A percentile compares a stretch with the other conserved stretches of the same genome.
These are phyloP conservation scores for Scarus forsteni DNA, from an alignment of 2,797 vertebrate genomes.

Conservation along the genomic window DNA sequence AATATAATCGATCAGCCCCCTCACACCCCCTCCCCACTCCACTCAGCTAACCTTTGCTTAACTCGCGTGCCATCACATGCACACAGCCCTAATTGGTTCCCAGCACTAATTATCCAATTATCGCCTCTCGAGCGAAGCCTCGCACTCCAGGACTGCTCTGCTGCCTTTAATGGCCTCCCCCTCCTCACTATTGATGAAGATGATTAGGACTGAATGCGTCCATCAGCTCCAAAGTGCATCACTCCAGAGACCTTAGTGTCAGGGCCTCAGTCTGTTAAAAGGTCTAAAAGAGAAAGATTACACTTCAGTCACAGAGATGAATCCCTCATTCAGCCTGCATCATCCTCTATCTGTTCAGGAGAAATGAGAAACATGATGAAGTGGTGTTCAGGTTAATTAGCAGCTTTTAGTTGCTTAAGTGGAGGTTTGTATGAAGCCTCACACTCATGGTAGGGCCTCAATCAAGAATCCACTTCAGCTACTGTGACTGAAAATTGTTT, in stretches of 20 bases:
- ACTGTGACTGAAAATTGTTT: neutral
- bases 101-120: constrained; percentile 85
- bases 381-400: constrained; percentile 61
- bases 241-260: constrained; percentile 53
- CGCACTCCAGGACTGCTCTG: constrained; percentile 51
- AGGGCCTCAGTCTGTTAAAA: constrained; percentile 3
- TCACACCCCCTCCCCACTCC: constrained; percentile 5
- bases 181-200: constrained; percentile 66
- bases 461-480: neutral
- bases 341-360: constrained; percentile 24
- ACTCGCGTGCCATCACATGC: constrained; percentile 89
- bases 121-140: constrained; percentile 59
- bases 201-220: constrained; percentile 69
- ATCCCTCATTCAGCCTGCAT: constrained; percentile 24
- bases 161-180: constrained; percentile 52
- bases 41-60: constrained; percentile 73
- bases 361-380: constrained; percentile 49
- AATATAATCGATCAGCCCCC: constrained; percentile 68
- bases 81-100: constrained; percentile 84
- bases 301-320: constrained; percentile 34
- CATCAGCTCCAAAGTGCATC: constrained; percentile 51
- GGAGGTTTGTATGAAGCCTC: neutral
- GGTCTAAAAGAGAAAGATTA: constrained; percentile 10
- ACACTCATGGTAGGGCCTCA: neutral
- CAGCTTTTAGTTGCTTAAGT: constrained; percentile 25